Percentiles rank a stretch among this genome's conserved stretches.
These are phyloP conservation scores for Macroglossus sobrinus DNA, from an alignment of 2,113 vertebrate genomes.

Conservation along the genomic window DNA sequence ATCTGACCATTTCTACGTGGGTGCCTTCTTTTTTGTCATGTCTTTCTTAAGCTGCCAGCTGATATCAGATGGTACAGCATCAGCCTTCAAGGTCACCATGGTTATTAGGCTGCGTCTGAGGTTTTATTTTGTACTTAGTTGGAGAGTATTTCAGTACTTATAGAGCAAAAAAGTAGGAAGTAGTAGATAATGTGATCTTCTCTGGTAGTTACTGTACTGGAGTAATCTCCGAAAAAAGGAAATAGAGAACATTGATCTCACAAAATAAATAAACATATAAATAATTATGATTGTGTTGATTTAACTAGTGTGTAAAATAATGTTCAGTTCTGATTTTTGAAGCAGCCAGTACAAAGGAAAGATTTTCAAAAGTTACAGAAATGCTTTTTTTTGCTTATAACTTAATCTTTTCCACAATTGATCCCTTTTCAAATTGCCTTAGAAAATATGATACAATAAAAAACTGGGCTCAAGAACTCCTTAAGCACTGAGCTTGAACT, in stretches of 20 bases:
- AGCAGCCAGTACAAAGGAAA: background rate
- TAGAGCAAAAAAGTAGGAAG: background rate
- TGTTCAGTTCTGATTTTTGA: background rate
- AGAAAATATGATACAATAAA: background rate
- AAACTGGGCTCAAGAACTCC: background rate
- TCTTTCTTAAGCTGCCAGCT: background rate
- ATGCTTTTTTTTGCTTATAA: background rate
- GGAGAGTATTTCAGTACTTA: background rate
- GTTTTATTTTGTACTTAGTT: slow-evolving; percentile 24
- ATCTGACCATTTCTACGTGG: background rate
- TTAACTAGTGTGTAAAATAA: background rate
- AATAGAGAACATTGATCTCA: background rate
- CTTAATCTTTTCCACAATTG: background rate
- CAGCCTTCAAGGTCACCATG: background rate
- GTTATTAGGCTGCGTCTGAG: background rate
- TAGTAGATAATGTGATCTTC: background rate
- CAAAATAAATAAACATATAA: background rate
- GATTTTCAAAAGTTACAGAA: background rate
- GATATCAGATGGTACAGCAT: background rate
- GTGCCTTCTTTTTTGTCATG: background rate
- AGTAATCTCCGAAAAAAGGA: background rate
- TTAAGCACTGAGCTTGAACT: background rate
- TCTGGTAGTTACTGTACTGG: background rate
- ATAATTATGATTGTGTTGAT: background rate
- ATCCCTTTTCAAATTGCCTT: background rate